Evolutionary conservation across 2,888 invertebrate genomes (phyloP).

Genomic region (Gerris lacustris): DNA sequence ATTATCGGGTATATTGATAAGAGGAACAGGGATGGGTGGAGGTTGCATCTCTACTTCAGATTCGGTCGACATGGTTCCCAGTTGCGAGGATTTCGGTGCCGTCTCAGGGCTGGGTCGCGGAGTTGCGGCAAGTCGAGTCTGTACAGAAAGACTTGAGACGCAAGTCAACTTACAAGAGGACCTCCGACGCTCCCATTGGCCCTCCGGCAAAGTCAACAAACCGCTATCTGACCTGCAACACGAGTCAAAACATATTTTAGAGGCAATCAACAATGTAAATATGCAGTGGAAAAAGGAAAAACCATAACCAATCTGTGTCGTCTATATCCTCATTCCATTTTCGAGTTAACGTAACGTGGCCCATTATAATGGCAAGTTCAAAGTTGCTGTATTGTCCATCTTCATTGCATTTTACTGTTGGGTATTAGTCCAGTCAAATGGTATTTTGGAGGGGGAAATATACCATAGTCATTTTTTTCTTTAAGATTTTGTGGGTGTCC

Average conservation of each 20-base stretch:
- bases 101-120: constrained; percentile 25
- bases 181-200: constrained; percentile 21
- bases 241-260: background rate
- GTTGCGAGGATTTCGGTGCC: constrained; percentile 7
- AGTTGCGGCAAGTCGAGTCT: constrained; percentile 35
- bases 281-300: too few relatives aligned
- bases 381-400: too few relatives aligned
- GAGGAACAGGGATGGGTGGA: background rate
- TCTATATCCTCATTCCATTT: too few relatives aligned
- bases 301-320: too few relatives aligned
- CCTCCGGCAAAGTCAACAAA: constrained; percentile 18
- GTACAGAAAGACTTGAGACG: constrained; percentile 36
- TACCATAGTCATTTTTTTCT: too few relatives aligned
- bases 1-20: background rate
- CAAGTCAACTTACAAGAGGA: constrained; percentile 31
- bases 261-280: background rate
- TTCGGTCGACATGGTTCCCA: background rate
- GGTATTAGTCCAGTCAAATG: too few relatives aligned
- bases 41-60: background rate
- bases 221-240: background rate
- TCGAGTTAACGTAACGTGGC: too few relatives aligned
- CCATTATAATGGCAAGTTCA: too few relatives aligned
- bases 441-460: too few relatives aligned
- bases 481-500: too few relatives aligned
- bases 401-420: too few relatives aligned